Percentiles rank a stretch among this genome's conserved stretches.
These are phyloP conservation scores for Pycnonotus jocosus DNA, from an alignment of 2,113 vertebrate species.

Conservation along the genomic window DNA sequence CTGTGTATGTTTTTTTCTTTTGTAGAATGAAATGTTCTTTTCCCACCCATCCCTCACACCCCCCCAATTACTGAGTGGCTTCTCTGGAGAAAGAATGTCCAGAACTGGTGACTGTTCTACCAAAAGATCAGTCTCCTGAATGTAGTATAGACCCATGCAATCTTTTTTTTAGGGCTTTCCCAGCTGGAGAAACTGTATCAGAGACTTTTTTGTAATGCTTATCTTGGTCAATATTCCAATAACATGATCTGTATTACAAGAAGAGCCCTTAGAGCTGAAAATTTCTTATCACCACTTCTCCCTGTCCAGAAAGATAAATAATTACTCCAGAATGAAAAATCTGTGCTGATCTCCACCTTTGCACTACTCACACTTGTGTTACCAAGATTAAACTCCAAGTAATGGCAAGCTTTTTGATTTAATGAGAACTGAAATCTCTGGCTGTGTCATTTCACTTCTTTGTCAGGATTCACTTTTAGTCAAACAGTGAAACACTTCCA, in stretches of 20 bases:
- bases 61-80: rapidly evolving
- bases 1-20: neutral
- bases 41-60: rapidly evolving
- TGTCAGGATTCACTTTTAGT: neutral
- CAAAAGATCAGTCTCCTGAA: neutral
- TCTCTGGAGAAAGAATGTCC: neutral
- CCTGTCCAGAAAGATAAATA: neutral
- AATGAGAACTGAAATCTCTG: neutral
- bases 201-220: neutral
- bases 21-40: neutral
- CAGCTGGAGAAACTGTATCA: neutral
- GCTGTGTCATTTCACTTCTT: neutral
- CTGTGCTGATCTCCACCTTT: neutral
- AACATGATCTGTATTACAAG: neutral
- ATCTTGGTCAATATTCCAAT: neutral
- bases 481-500: neutral
- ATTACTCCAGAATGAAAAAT: neutral
- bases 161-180: neutral
- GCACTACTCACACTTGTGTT: neutral
- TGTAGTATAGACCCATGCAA: neutral
- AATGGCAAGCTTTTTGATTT: neutral
- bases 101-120: neutral
- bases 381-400: neutral
- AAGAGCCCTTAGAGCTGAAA: neutral
- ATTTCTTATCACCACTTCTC: neutral